Percentiles rank a stretch among this genome's conserved stretches.
These are phyloP conservation scores for Rhincodon typus DNA, from an alignment of 2,797 vertebrate genomes.

Conservation along the genomic window DNA sequence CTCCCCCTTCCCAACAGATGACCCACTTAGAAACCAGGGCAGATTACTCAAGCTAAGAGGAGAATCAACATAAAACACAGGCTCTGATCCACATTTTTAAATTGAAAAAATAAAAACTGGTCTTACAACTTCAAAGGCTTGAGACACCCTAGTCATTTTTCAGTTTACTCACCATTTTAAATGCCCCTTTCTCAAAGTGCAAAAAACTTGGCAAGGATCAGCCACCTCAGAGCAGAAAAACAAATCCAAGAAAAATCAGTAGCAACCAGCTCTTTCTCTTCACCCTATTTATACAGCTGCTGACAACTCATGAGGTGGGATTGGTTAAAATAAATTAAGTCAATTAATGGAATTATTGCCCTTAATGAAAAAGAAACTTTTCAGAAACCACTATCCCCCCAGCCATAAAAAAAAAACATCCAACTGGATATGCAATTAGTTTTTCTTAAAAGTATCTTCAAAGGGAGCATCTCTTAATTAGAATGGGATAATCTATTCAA, in stretches of 20 bases:
- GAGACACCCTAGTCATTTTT: neutral
- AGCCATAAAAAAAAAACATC: too few species aligned
- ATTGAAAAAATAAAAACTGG: neutral
- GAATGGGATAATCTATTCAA: too few species aligned
- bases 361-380: neutral
- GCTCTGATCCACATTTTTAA: neutral
- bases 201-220: neutral
- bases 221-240: neutral
- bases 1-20: too few species aligned
- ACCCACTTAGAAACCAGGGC: neutral
- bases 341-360: neutral
- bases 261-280: neutral
- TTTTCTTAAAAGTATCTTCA: too few species aligned
- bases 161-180: slow-evolving; percentile 59
- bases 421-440: too few species aligned
- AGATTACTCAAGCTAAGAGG: neutral
- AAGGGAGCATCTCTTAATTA: too few species aligned
- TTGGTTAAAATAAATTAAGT: neutral
- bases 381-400: neutral
- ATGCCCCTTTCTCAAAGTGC: slow-evolving; percentile 44
- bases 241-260: neutral
- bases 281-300: neutral
- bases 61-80: neutral
- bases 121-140: neutral
- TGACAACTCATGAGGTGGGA: neutral